Percentiles rank a stretch among this genome's conserved stretches.
Conservation (phyloP, 2,113 vertebrate species). For the Entomyzon cyanotis region DNA sequence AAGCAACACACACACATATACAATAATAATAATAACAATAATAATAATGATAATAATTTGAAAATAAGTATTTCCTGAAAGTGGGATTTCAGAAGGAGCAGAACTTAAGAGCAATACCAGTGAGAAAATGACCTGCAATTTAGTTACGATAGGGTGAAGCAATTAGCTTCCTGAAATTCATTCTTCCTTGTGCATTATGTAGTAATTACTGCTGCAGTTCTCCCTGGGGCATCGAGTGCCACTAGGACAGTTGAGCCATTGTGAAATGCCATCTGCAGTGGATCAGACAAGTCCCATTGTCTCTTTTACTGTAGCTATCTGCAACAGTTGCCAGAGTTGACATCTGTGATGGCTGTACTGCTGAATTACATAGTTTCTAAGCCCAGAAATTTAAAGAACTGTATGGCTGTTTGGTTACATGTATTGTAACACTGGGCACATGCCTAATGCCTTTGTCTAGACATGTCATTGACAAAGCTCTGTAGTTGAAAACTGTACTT, state of each 20-base stretch:
- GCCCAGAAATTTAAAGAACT: neutral
- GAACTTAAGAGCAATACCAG: neutral
- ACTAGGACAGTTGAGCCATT: conserved; percentile 52
- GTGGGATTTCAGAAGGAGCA: neutral
- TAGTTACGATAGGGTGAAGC: conserved; percentile 5
- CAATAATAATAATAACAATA: neutral
- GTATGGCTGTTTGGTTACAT: neutral
- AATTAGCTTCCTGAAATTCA: conserved; percentile 17
- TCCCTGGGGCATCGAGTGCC: conserved; percentile 16
- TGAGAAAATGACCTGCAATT: conserved; percentile 35
- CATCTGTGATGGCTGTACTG: conserved; percentile 21
- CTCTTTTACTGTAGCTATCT: conserved; percentile 8
- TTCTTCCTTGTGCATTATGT: conserved; percentile 34
- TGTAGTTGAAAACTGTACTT: neutral
- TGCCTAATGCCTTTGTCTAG: neutral
- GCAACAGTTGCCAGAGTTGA: conserved; percentile 38
- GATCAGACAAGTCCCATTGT: conserved; percentile 51
- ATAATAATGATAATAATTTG: neutral
- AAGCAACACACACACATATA: neutral
- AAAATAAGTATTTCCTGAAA: neutral
- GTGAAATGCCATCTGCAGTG: conserved; percentile 58
- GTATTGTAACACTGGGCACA: neutral
- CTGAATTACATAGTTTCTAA: conserved; percentile 8
- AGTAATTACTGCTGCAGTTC: conserved; percentile 44
- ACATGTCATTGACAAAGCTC: neutral